Conservation (phyloP, 2,797 vertebrate genomes). For the Liasis olivaceus region DNA sequence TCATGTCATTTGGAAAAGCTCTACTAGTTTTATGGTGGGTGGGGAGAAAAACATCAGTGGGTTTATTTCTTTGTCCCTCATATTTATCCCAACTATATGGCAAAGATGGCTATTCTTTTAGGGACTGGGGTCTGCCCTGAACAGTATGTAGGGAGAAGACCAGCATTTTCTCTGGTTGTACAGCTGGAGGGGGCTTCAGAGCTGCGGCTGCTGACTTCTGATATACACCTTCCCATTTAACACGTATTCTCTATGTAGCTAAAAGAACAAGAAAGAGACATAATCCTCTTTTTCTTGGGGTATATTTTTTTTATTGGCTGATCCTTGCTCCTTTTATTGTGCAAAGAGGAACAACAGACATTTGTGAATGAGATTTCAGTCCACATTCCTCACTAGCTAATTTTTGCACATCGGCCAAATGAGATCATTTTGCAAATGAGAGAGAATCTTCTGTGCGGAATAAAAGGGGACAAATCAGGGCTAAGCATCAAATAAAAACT, state of each 20-base stretch:
- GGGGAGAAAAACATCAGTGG: too few species aligned
- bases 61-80: too few species aligned
- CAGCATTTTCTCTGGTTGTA: background rate
- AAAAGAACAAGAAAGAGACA: too few species aligned
- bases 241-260: too few species aligned
- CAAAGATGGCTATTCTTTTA: too few species aligned
- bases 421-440: constrained; percentile 49
- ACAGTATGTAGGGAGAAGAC: too few species aligned
- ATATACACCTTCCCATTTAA: too few species aligned
- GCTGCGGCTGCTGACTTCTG: background rate
- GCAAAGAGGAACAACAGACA: constrained; percentile 56
- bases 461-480: constrained; percentile 48
- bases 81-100: too few species aligned
- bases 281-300: too few species aligned
- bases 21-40: too few species aligned
- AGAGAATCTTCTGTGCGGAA: constrained; percentile 51
- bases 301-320: constrained; percentile 49
- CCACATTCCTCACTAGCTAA: constrained; percentile 53
- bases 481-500: constrained; percentile 46
- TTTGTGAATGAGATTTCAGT: constrained; percentile 64
- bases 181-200: background rate
- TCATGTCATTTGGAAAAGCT: too few species aligned
- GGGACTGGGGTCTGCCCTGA: too few species aligned
- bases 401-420: constrained; percentile 51
- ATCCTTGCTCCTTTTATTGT: constrained; percentile 59